A percentile compares a stretch with the other conserved stretches of the same genome.
Evolutionary conservation across 2,797 vertebrate genomes (phyloP).

Genomic region (Trichosurus vulpecula): DNA sequence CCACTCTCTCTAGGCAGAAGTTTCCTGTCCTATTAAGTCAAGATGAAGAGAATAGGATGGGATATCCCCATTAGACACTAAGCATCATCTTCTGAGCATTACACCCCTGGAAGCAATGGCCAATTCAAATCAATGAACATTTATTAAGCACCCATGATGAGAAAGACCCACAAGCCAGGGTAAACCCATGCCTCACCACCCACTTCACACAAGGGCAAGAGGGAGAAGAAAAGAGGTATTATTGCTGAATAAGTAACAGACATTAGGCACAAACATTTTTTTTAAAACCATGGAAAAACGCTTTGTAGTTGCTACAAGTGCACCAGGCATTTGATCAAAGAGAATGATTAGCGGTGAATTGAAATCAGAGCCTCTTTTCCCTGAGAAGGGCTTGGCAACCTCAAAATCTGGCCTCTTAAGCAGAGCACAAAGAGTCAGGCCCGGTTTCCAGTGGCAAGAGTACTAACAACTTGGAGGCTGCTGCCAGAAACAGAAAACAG

Average conservation of each 20-base stretch:
- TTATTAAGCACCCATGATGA: neutral
- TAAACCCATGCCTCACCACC: neutral
- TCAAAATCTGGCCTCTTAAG: neutral
- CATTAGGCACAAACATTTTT: neutral
- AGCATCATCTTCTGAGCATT: neutral
- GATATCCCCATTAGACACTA: neutral
- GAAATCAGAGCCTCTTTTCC: slow-evolving; percentile 5
- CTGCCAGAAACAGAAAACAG: slow-evolving; percentile 1
- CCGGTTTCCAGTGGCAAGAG: neutral
- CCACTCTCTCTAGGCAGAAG: neutral
- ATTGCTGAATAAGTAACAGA: neutral
- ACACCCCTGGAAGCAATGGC: neutral
- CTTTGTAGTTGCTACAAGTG: slow-evolving; percentile 7
- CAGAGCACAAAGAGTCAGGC: neutral
- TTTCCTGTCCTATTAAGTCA: neutral
- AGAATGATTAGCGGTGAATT: neutral
- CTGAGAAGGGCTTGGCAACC: neutral
- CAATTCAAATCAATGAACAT: neutral
- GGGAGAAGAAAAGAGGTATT: slow-evolving; percentile 1
- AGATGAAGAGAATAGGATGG: neutral
- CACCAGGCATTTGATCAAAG: slow-evolving; percentile 30
- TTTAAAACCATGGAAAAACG: neutral
- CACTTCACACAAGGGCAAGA: slow-evolving; percentile 34
- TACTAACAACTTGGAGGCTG: neutral
- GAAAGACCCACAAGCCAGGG: neutral